Base-by-base conservation (phyloP, 92 coral and sea anemone species). In the Virgularia gustaviana region DNA sequence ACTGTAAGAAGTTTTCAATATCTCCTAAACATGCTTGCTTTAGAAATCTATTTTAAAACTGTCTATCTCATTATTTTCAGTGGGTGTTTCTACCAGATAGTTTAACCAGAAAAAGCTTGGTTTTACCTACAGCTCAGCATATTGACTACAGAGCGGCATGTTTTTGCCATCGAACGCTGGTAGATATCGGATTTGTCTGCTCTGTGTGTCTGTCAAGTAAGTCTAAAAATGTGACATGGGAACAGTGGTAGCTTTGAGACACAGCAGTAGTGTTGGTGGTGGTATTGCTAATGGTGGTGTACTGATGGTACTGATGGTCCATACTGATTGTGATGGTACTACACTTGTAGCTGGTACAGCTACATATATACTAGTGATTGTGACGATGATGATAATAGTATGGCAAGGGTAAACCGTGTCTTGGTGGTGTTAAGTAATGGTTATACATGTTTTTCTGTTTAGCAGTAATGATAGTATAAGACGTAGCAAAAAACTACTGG, bases 71-170 rank as follows among this genome's bases (percentile, higher is more conserved):
- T 19, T 18, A 6, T 33, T 6, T 27, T 30, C 80, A 92, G 98
- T 92, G 98, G 98, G 76, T 89, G 52, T 92, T 90, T 54, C 75
- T 92, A 29, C 96, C 98, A 2, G 96, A 87, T 31, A 80, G 83
- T 5, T 36, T 75, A 2, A 78, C 81, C 38, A 79, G 98, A 45
- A 88, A 88, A 20, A 86, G 83, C 81, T 61, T 92, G 39, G 89
- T 89, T 45, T 83, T 92, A 49, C 98, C 98, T 3, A 79, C 90
- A 0, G 87, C 98, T 2, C 43, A 79, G 79, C 96, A 92, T 54
- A 92, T 92, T 71, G 98, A 92, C 87, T 92, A 92, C 81, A 83
- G 98, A 61, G 98, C 98, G 5, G 98, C 98, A 0, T 92, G 98
- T 73, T 92, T 92, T 83, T 92, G 98, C 31, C 98, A 92, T 78